Percentiles rank a stretch among this genome's conserved stretches.
Conservation (phyloP, 2,888 invertebrate species). For the Heteromurus nitidus region DNA sequence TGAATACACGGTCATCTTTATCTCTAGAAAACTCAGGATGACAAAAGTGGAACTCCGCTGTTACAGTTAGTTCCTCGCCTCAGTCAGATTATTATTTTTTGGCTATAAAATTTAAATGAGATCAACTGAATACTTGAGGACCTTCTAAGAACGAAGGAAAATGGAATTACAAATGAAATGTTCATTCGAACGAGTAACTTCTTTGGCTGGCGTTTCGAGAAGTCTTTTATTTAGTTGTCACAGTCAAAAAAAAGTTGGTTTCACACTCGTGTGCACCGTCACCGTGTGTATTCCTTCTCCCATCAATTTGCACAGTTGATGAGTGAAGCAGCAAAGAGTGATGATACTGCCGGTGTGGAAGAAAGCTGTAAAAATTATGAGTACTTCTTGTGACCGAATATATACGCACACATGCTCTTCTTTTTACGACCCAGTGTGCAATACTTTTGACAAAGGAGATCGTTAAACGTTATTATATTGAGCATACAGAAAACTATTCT, state of each 20-base stretch:
- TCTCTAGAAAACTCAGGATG: no score
- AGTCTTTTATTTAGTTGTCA: not conserved
- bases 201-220: not conserved
- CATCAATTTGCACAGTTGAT: conserved; percentile 14
- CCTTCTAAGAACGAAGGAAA: conserved; percentile 12
- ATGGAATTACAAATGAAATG: conserved; percentile 44
- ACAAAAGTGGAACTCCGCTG: no score
- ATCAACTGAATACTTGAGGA: conserved; percentile 20
- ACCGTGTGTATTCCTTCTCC: not conserved
- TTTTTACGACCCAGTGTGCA: not conserved
- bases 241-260: not conserved
- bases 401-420: no score
- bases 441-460: no score
- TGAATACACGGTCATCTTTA: not conserved
- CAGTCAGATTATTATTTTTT: conserved; percentile 24
- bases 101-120: conserved; percentile 35
- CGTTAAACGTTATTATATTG: no score
- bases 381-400: no score
- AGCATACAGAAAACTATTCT: no score
- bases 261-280: no score
- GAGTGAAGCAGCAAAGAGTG: not conserved
- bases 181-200: conserved; percentile 1
- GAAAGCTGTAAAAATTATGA: conserved; percentile 10
- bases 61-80: no score
- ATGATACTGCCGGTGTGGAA: not conserved